Conservation (phyloP, 2,888 invertebrate genomes). For the Ophioninae sp. region DNA sequence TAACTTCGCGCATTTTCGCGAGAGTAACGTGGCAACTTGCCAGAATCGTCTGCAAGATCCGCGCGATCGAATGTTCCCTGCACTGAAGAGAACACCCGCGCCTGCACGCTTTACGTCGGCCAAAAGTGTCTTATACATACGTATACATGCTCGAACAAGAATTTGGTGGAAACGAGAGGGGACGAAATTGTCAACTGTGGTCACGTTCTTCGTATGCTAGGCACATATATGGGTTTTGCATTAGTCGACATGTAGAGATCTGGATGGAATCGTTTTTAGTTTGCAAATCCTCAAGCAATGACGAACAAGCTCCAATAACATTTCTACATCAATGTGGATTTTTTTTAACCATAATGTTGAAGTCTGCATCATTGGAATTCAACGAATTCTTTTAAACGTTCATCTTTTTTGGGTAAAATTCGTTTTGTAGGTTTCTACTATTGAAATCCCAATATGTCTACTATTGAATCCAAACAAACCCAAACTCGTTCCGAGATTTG, state of each 20-base stretch:
- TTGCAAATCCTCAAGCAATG: slow-evolving; percentile 48
- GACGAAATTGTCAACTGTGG: slow-evolving; percentile 56
- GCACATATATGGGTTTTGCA: not conserved
- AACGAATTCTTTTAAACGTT: too few species aligned
- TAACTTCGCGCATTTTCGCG: slow-evolving; percentile 60
- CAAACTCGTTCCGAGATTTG: too few species aligned
- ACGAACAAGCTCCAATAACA: slow-evolving; percentile 3
- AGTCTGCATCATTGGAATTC: too few species aligned
- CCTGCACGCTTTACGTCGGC: slow-evolving; percentile 29
- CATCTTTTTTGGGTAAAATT: not conserved
- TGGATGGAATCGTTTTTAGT: slow-evolving; percentile 14
- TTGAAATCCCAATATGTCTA: not conserved
- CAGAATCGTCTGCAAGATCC: slow-evolving; percentile 47
- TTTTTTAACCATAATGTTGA: not conserved
- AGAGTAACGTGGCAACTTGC: slow-evolving; percentile 48
- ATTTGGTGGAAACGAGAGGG: slow-evolving; percentile 58
- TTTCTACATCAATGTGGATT: slow-evolving; percentile 21
- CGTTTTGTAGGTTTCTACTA: not conserved
- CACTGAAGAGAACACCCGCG: not conserved
- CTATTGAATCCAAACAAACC: too few species aligned
- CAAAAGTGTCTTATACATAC: slow-evolving; percentile 34
- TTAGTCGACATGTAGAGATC: slow-evolving; percentile 14
- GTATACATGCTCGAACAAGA: slow-evolving; percentile 43
- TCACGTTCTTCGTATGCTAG: slow-evolving; percentile 43
- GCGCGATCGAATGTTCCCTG: slow-evolving; percentile 50